phyloP scores from a whole-genome alignment of 1,140 invertebrate species.

The Pararge aegeria region DNA sequence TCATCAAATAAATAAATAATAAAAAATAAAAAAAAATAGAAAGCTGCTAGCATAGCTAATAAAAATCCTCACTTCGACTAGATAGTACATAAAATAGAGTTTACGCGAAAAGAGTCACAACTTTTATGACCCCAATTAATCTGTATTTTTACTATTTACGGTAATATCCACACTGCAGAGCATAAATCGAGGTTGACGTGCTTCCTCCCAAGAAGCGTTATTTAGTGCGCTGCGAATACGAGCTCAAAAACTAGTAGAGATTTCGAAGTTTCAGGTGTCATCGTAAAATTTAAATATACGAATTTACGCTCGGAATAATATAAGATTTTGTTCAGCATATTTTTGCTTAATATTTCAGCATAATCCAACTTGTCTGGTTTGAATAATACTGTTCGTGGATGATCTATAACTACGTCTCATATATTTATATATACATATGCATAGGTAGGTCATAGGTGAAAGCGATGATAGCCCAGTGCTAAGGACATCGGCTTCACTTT shows the following conservation, averaged over 20 bases:
- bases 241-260: conserved; percentile 1
- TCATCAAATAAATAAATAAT: too few species aligned
- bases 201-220: conserved; percentile 30
- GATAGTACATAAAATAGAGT: not conserved
- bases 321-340: conserved; percentile 1
- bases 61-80: too few species aligned
- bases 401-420: too few species aligned
- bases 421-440: too few species aligned
- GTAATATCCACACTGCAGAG: conserved; percentile 15
- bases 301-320: conserved; percentile 18
- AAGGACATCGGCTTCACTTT: too few species aligned
- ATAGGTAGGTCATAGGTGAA: too few species aligned
- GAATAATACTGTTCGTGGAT: too few species aligned
- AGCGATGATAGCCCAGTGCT: too few species aligned
- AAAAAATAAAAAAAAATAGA: too few species aligned
- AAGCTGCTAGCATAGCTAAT: too few species aligned
- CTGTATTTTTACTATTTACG: conserved; percentile 9
- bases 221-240: conserved; percentile 17
- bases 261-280: conserved; percentile 10
- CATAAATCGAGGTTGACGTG: conserved; percentile 38
- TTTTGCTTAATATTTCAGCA: conserved; percentile 14
- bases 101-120: not conserved
- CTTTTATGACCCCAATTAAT: conserved; percentile 7
- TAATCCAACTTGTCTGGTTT: conserved; percentile 3
- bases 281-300: conserved; percentile 16